Evolutionary conservation across 2,113 vertebrate species (phyloP).

Genomic region (crab-eating macaque (Macaca fascicularis)): T2T-MFA8v1.1 NC_088376.1:77555001-77555500

Average conservation of each 20-base stretch:
- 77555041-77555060: not conserved
- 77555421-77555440: not conserved
- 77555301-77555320: not conserved
- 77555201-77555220: not conserved
- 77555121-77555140: not conserved
- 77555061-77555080: not conserved
- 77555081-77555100: not conserved
- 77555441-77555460: not conserved
- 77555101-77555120: not conserved
- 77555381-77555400: not conserved
- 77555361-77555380: not conserved
- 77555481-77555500: not conserved
- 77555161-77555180: not conserved
- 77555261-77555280: not conserved
- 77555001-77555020: not conserved
- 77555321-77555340: fast-evolving
- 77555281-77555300: not conserved
- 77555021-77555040: not conserved
- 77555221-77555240: not conserved
- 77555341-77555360: not conserved
- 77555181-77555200: not conserved
- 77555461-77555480: not conserved
- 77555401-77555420: not conserved
- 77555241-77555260: not conserved
- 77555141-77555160: not conserved